Conservation (phyloP, 2,113 vertebrate genomes). For the Terrapene triunguis region DNA sequence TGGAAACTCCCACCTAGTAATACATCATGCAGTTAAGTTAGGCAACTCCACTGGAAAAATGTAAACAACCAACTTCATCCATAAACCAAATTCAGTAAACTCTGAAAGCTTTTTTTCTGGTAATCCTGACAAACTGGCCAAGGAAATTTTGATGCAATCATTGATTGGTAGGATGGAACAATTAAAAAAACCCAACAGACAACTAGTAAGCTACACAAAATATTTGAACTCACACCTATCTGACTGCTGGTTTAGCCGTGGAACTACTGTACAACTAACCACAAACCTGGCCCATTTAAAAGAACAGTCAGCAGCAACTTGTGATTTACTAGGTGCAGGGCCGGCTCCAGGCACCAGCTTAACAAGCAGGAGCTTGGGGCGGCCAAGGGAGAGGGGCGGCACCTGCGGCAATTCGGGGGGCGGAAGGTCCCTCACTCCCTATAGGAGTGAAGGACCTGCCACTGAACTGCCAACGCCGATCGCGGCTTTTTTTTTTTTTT, state of each 20-base stretch:
- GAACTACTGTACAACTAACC: background rate
- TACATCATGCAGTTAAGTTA: background rate
- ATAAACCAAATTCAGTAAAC: background rate
- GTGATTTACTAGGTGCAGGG: background rate
- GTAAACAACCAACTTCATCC: background rate
- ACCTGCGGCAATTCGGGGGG: too few species aligned
- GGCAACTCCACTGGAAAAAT: background rate
- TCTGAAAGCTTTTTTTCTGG: background rate
- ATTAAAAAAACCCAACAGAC: background rate
- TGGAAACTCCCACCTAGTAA: background rate
- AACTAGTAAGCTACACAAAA: background rate
- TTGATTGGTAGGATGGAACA: background rate
- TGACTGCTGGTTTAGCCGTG: background rate
- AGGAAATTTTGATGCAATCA: background rate
- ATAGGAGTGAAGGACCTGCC: too few species aligned
- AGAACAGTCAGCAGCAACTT: background rate
- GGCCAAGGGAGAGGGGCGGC: too few species aligned
- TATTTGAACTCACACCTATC: background rate
- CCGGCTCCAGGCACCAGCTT: too few species aligned
- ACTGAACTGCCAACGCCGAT: too few species aligned
- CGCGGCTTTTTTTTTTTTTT: too few species aligned
- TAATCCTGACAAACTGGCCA: background rate
- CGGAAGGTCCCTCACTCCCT: too few species aligned
- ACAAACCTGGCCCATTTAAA: background rate
- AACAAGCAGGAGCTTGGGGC: too few species aligned